These are phyloP conservation scores for Nasonia oneida DNA, from an alignment of 2,888 invertebrate genomes.

Conservation along the genomic window DNA sequence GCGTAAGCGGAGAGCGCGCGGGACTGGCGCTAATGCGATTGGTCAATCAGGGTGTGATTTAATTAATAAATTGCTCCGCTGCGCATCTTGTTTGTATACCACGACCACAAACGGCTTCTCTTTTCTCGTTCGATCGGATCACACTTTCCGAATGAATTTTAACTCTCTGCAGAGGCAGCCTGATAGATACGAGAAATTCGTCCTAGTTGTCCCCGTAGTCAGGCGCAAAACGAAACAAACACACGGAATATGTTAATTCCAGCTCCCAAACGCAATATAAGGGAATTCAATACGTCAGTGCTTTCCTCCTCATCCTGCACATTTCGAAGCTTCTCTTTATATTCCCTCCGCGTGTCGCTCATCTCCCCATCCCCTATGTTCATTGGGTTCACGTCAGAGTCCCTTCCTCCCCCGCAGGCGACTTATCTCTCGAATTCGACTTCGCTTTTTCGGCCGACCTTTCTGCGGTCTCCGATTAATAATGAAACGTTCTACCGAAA, in stretches of 20 bases:
- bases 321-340: constrained; percentile 41
- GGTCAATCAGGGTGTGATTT: constrained; percentile 33
- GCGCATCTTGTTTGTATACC: background rate
- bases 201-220: no score
- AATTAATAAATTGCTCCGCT: constrained; percentile 46
- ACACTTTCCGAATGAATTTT: no score
- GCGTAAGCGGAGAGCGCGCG: background rate
- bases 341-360: constrained; percentile 39
- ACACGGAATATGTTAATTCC: background rate
- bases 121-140: background rate
- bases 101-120: background rate
- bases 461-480: constrained; percentile 39
- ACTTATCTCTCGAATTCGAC: background rate
- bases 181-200: no score
- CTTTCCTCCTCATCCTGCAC: constrained; percentile 8
- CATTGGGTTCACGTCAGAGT: constrained; percentile 44
- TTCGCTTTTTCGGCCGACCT: background rate
- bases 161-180: no score
- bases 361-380: background rate
- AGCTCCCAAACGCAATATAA: constrained; percentile 15
- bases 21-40: constrained; percentile 29
- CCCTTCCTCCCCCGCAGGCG: background rate
- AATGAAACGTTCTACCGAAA: constrained; percentile 45
- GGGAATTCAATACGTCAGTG: constrained; percentile 39
- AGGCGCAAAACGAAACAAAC: background rate